phyloP scores from a whole-genome alignment of 2,888 invertebrate species.

The Chironomus riparius region DNA sequence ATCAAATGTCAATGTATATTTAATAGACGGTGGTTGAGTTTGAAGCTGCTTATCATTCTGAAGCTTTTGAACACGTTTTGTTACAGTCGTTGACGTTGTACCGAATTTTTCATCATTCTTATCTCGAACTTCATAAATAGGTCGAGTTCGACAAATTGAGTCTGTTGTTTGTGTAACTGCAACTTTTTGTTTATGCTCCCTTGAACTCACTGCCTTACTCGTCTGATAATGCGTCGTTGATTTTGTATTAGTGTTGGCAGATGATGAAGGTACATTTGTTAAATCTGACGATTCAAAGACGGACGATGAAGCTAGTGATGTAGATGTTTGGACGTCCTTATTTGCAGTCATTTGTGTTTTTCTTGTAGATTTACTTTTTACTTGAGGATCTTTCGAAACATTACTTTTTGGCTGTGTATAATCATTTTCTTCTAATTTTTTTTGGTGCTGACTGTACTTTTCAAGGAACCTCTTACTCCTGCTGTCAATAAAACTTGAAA shows the following conservation, averaged over 20 bases:
- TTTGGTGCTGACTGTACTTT: slow-evolving; percentile 8
- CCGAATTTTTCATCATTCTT: not conserved
- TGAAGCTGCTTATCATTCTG: slow-evolving; percentile 20
- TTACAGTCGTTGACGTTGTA: slow-evolving; percentile 16
- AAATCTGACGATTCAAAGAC: slow-evolving; percentile 14
- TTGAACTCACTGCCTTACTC: not conserved
- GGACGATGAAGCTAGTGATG: slow-evolving; percentile 10
- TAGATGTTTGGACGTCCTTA: slow-evolving; percentile 21
- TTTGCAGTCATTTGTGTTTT: not conserved
- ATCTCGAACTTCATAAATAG: slow-evolving; percentile 11
- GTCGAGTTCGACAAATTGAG: slow-evolving; percentile 15
- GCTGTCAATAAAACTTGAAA: slow-evolving; percentile 17
- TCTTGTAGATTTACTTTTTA: not conserved
- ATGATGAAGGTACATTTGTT: not conserved
- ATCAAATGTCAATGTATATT: slow-evolving; percentile 21
- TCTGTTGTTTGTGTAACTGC: slow-evolving; percentile 17
- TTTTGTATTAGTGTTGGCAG: not conserved
- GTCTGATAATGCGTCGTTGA: slow-evolving; percentile 9
- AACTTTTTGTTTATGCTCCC: not conserved
- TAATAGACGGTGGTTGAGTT: not conserved
- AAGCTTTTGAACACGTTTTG: not conserved
- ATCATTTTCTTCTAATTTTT: not conserved
- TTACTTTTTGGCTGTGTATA: slow-evolving; percentile 7
- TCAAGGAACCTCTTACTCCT: slow-evolving; percentile 11
- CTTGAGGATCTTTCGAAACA: not conserved